Percentiles rank a stretch among this genome's conserved stretches.
Conservation (phyloP, 1,140 invertebrate species). For the Apis cerana region DNA sequence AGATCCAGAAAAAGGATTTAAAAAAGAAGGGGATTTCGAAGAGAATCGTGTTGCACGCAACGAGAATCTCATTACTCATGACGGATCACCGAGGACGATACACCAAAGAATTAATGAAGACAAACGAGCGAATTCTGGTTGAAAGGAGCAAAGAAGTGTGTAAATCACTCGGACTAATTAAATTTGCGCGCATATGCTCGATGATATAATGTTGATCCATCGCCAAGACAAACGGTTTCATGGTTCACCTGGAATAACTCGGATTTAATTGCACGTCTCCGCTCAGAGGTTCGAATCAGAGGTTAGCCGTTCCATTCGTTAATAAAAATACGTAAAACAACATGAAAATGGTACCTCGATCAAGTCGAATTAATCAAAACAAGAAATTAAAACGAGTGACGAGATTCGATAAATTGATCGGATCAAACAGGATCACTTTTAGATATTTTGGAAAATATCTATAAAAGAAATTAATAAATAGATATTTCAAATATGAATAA, state of each 20-base stretch:
- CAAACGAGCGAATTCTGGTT: conserved; percentile 47
- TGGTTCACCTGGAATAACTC: not conserved
- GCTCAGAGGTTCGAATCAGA: not conserved
- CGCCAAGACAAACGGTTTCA: not conserved
- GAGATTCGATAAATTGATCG: no score
- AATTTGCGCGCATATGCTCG: conserved; percentile 19
- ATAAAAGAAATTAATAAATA: no score
- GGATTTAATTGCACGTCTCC: not conserved
- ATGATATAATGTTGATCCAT: conserved; percentile 12
- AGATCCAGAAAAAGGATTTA: no score
- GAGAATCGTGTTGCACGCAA: not conserved
- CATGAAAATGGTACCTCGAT: not conserved
- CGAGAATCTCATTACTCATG: conserved; percentile 26
- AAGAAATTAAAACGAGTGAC: no score
- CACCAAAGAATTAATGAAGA: conserved; percentile 45
- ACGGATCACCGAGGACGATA: conserved; percentile 34
- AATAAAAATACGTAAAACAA: not conserved
- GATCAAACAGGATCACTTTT: no score
- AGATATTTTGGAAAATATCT: no score
- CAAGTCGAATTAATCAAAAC: no score
- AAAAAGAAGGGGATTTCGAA: not conserved
- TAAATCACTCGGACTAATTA: conserved; percentile 45
- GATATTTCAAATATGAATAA: no score
- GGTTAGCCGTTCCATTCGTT: not conserved
- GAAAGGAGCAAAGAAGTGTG: conserved; percentile 16